phyloP scores from a whole-genome alignment of 2,888 invertebrate species.

The Ennomos quercinarius region DNA sequence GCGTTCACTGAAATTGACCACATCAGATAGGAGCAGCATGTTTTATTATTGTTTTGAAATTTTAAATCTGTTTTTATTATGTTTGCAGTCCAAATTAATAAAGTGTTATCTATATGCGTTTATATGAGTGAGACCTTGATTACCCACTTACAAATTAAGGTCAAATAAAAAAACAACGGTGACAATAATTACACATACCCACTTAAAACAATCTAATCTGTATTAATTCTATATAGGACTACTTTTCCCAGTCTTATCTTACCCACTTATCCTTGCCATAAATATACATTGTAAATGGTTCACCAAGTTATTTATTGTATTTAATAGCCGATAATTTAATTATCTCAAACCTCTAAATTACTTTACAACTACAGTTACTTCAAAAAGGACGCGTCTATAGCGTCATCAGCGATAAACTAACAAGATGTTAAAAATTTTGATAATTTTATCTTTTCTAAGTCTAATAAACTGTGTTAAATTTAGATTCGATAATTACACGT shows the following conservation, averaged over 20 bases:
- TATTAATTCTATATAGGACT: conserved; percentile 6
- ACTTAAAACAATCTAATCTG: conserved; percentile 14
- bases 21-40: too few relatives aligned
- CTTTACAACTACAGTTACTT: conserved; percentile 1
- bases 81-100: too few relatives aligned
- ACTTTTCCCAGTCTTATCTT: conserved; percentile 11
- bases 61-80: too few relatives aligned
- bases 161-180: too few relatives aligned
- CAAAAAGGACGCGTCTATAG: not conserved
- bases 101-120: too few relatives aligned
- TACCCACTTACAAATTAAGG: too few relatives aligned
- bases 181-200: too few relatives aligned
- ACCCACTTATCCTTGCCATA: conserved; percentile 16
- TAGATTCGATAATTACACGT: conserved; percentile 60
- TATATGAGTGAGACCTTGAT: too few relatives aligned
- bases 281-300: conserved; percentile 29
- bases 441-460: conserved; percentile 32
- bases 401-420: too few relatives aligned
- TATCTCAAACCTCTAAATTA: conserved; percentile 2
- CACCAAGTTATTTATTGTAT: conserved; percentile 16
- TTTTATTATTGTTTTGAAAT: too few relatives aligned
- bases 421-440: conserved; percentile 38
- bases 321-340: conserved; percentile 5
- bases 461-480: conserved; percentile 48
- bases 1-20: too few relatives aligned